Evolutionary conservation across 2,797 vertebrate genomes (phyloP).

Genomic region (Gambelia wislizenii): DNA sequence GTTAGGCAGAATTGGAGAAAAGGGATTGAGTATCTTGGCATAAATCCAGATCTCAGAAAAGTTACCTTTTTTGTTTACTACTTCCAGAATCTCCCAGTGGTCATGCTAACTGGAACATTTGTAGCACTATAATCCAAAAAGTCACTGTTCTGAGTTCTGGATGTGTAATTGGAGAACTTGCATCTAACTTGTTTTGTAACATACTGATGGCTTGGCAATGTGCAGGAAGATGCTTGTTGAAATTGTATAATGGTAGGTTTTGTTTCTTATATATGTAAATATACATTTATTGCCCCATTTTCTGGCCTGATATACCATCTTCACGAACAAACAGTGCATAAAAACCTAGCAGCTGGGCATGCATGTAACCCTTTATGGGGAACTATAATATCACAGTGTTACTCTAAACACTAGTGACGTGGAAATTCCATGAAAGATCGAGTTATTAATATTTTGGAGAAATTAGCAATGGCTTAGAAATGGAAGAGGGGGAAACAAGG

Average conservation of each 20-base stretch:
- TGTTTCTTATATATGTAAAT: background rate
- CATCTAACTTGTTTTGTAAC: background rate
- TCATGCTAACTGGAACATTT: background rate
- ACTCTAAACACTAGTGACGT: too few relatives aligned
- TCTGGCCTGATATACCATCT: background rate
- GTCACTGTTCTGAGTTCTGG: background rate
- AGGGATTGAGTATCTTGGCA: too few relatives aligned
- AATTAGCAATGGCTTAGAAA: too few relatives aligned
- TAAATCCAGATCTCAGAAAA: too few relatives aligned
- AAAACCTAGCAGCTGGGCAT: background rate
- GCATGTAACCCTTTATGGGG: background rate
- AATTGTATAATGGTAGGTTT: background rate
- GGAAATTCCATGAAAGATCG: too few relatives aligned
- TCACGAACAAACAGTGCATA: background rate
- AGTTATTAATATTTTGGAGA: too few relatives aligned
- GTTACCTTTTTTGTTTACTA: too few relatives aligned
- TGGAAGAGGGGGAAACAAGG: too few relatives aligned
- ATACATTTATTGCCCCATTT: background rate
- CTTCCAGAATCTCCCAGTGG: background rate
- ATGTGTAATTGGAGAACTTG: background rate
- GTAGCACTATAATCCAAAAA: too few relatives aligned
- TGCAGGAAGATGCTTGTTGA: background rate
- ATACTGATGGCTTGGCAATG: background rate
- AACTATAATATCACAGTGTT: background rate
- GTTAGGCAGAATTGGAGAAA: background rate